Conservation (phyloP, 2,797 vertebrate species). For the Melanotaenia trifasciata region DNA sequence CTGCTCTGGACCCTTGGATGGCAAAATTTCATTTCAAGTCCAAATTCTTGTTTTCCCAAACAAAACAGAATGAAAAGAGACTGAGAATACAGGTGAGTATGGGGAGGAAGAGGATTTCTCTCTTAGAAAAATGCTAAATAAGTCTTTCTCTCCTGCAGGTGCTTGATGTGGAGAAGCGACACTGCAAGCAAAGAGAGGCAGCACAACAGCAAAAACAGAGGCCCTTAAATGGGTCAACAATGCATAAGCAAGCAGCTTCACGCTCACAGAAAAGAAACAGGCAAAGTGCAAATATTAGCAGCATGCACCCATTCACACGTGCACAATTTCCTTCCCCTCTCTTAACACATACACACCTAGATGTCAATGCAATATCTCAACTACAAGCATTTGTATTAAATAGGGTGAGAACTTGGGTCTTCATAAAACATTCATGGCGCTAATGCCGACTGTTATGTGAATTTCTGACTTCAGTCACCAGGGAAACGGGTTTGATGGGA, state of each 20-base stretch:
- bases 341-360: conserved; percentile 4
- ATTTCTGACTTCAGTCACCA: conserved; percentile 46
- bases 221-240: conserved; percentile 75
- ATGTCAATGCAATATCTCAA: conserved; percentile 37
- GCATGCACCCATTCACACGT: conserved; percentile 13
- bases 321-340: background rate
- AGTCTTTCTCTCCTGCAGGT: conserved; percentile 5
- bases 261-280: conserved; percentile 43
- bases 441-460: conserved; percentile 63
- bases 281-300: conserved; percentile 59
- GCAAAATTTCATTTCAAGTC: conserved; percentile 40
- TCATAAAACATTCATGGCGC: conserved; percentile 70
- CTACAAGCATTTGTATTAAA: conserved; percentile 43
- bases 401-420: conserved; percentile 51
- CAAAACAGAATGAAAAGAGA: background rate
- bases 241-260: conserved; percentile 61
- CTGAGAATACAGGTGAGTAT: background rate
- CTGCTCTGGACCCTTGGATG: conserved; percentile 11
- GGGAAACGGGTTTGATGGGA: conserved; percentile 57
- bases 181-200: conserved; percentile 22
- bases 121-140: background rate
- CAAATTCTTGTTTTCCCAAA: conserved; percentile 15
- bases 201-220: conserved; percentile 35
- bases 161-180: conserved; percentile 26
- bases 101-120: conserved; percentile 12